Conservation (phyloP, 2,113 vertebrate genomes). For the Campylomormyrus tamandua region DNA sequence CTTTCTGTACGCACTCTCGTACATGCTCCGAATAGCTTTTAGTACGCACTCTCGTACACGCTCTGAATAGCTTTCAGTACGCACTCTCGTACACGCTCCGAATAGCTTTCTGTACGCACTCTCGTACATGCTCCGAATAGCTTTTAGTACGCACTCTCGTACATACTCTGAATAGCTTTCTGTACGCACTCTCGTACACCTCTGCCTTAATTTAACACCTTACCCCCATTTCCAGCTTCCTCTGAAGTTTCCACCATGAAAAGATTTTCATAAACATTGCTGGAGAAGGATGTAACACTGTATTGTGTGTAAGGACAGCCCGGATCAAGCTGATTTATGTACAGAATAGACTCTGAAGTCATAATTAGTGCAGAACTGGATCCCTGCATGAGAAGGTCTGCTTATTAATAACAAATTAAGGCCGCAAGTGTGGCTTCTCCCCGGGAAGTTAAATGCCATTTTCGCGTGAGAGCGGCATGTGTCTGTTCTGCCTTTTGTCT, state of each 20-base stretch:
- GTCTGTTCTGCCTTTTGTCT: background rate
- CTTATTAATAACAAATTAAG: conserved; percentile 32
- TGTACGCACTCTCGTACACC: background rate
- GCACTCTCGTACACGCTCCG: no score
- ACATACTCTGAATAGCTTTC: background rate
- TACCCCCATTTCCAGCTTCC: background rate
- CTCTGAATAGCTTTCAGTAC: no score
- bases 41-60: no score
- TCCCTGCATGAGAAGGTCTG: conserved; percentile 15
- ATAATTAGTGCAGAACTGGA: conserved; percentile 34
- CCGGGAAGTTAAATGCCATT: conserved; percentile 32
- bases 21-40: no score
- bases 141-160: no score
- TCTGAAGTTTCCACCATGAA: background rate
- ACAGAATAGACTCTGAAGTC: conserved; percentile 27
- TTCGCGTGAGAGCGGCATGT: conserved; percentile 12
- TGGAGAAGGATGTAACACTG: background rate
- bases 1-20: background rate
- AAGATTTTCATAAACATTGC: conserved; percentile 21
- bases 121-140: no score
- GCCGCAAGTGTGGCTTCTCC: background rate
- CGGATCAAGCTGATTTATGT: conserved; percentile 9
- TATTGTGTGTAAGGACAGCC: conserved; percentile 8
- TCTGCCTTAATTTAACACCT: background rate
- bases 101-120: background rate